A percentile compares a stretch with the other conserved stretches of the same genome.
These are phyloP conservation scores for Cryptus armator DNA, from an alignment of 2,888 invertebrate species.

Conservation along the genomic window DNA sequence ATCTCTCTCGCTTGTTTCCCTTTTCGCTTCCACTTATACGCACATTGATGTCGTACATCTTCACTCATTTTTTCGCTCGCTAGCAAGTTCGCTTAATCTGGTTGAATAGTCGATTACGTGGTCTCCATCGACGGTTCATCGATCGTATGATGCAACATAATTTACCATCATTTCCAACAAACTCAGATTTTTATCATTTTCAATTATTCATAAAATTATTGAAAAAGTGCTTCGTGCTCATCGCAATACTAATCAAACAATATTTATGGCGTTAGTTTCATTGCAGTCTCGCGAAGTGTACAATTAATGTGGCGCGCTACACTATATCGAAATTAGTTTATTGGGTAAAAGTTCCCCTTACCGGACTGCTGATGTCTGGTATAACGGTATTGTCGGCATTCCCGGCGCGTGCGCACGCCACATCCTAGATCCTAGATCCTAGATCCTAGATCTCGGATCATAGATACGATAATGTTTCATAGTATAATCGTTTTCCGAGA, in stretches of 20 bases:
- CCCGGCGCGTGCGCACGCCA: background rate
- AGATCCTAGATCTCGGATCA: conserved; percentile 57
- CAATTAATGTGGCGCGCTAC: background rate
- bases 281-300: background rate
- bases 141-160: background rate
- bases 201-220: background rate
- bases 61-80: background rate
- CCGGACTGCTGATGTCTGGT: background rate
- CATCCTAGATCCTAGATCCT: conserved; percentile 53
- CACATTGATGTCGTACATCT: background rate
- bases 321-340: background rate
- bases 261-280: background rate
- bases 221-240: background rate
- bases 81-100: background rate
- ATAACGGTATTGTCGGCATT: background rate
- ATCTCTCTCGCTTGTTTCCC: conserved; percentile 10
- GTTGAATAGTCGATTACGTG: background rate
- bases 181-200: background rate
- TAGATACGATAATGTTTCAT: conserved; percentile 17
- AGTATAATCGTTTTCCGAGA: conserved; percentile 39
- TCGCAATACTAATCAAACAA: background rate
- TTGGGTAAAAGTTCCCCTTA: background rate
- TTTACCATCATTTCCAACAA: background rate
- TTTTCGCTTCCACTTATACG: background rate
- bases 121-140: background rate